Evolutionary conservation across 2,797 vertebrate genomes (phyloP).

Genomic region (Octomys mimax): DNA sequence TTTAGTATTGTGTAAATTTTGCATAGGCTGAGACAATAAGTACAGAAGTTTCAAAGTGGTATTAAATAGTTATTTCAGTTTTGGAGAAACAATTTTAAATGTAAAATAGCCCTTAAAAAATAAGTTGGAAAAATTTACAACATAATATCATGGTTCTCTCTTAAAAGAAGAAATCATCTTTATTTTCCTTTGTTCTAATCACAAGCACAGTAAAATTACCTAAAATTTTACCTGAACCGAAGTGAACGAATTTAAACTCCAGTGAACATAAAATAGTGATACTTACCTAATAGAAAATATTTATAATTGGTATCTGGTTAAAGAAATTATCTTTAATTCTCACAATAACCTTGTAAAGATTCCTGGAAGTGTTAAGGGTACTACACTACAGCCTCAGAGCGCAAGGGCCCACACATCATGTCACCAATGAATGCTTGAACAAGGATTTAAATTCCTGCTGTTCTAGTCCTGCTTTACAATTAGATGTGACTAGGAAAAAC

Average conservation of each 20-base stretch:
- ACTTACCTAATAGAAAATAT: background rate
- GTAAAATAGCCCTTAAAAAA: background rate
- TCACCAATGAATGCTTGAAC: background rate
- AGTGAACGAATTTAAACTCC: background rate
- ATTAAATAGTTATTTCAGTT: background rate
- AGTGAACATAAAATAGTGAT: conserved; percentile 38
- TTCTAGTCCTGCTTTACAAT: background rate
- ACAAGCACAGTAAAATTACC: background rate
- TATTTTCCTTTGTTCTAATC: background rate
- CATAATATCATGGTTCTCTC: background rate
- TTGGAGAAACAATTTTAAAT: conserved; percentile 17
- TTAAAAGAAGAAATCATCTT: background rate
- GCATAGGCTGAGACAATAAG: background rate
- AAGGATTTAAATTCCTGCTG: conserved; percentile 8
- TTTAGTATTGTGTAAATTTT: background rate
- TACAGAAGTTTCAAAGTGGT: background rate
- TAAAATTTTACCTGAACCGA: background rate
- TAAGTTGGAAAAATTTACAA: conserved; percentile 13
- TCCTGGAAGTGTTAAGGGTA: background rate
- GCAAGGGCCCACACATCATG: background rate
- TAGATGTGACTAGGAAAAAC: background rate
- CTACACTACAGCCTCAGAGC: background rate
- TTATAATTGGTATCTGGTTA: background rate
- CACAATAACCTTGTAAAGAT: background rate
- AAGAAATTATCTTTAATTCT: conserved; percentile 39